Percentiles rank a stretch among this genome's conserved stretches.
These are phyloP conservation scores for Anthonomus grandis DNA, from an alignment of 1,140 invertebrate genomes.

Conservation along the genomic window DNA sequence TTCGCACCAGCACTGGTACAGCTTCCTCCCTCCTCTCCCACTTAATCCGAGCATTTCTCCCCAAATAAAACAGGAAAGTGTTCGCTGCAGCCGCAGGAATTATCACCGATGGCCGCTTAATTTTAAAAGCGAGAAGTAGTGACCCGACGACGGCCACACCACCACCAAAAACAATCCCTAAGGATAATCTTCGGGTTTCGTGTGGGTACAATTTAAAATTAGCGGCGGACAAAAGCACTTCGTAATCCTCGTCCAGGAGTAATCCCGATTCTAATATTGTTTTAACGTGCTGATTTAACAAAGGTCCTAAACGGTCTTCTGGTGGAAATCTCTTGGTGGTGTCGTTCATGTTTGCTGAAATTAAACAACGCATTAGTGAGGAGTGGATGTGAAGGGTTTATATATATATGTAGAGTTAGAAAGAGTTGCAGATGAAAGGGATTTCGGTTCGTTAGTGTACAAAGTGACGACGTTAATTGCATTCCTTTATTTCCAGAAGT, in stretches of 20 bases:
- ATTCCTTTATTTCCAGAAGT: no score
- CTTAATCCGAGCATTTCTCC: conserved; percentile 1
- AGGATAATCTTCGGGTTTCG: not conserved
- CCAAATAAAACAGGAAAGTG: not conserved
- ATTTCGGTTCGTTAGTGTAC: no score
- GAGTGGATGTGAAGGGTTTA: no score
- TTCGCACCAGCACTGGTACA: conserved; percentile 7
- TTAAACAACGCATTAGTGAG: no score
- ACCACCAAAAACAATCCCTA: conserved; percentile 13
- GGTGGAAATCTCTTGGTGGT: no score
- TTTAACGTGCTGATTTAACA: conserved; percentile 18
- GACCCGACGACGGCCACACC: conserved; percentile 3
- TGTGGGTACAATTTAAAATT: conserved; percentile 19
- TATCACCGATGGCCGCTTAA: conserved; percentile 1
- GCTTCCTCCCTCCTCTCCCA: not conserved
- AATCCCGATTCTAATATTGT: conserved; percentile 29
- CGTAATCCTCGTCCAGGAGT: conserved; percentile 30
- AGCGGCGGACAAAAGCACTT: conserved; percentile 23
- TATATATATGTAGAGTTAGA: no score
- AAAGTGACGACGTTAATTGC: no score
- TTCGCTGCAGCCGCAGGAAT: conserved; percentile 4
- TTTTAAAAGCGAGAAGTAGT: conserved; percentile 9
- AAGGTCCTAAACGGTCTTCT: conserved; percentile 9
- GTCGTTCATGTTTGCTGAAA: no score
- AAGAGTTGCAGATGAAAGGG: no score